Conservation (phyloP, 2,888 invertebrate genomes). For the Heliconius charithonia region DNA sequence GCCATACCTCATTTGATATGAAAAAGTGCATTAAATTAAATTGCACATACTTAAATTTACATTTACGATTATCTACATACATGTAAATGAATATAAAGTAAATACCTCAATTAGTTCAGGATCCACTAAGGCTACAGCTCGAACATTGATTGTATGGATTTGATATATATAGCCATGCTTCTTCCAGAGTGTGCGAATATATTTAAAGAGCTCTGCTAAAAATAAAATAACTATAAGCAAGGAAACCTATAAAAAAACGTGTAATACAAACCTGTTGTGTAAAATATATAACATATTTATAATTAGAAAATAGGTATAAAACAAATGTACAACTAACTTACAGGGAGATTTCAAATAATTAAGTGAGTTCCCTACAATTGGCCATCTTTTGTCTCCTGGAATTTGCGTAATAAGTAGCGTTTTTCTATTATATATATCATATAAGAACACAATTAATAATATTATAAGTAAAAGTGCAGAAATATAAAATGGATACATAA, state of each 20-base stretch:
- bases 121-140: conserved; percentile 7
- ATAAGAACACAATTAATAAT: conserved; percentile 4
- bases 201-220: conserved; percentile 17
- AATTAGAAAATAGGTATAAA: background rate
- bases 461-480: background rate
- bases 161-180: background rate
- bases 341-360: conserved; percentile 1
- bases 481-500: background rate
- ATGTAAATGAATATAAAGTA: background rate
- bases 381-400: conserved; percentile 23
- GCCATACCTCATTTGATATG: too few species aligned
- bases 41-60: too few species aligned
- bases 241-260: too few species aligned
- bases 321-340: background rate
- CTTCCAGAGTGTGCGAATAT: background rate
- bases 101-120: conserved; percentile 19
- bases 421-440: conserved; percentile 5
- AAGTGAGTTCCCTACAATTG: conserved; percentile 25
- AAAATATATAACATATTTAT: too few species aligned
- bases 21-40: too few species aligned
- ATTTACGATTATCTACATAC: background rate
- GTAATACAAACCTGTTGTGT: too few species aligned
- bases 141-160: conserved; percentile 14
- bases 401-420: conserved; percentile 10
- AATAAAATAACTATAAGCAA: background rate